A percentile compares a stretch with the other conserved stretches of the same genome.
These are phyloP conservation scores for Pseudopodoces humilis DNA, from an alignment of 2,113 vertebrate genomes.

Conservation along the genomic window DNA sequence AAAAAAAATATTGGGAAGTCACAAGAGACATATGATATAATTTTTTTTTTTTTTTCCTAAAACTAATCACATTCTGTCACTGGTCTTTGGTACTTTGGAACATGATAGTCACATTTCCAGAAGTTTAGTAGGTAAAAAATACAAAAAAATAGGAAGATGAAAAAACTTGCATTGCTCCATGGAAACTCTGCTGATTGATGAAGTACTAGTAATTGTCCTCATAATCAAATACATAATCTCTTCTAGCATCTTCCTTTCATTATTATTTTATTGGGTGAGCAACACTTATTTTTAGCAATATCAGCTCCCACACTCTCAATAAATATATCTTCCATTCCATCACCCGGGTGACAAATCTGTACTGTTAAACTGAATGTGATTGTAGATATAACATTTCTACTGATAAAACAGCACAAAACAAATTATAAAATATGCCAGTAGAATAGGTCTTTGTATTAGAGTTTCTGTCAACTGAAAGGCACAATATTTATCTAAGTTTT, in stretches of 20 bases:
- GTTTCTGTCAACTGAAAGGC: not conserved
- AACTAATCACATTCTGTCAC: not conserved
- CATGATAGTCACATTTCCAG: not conserved
- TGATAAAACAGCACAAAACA: not conserved
- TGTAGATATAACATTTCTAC: not conserved
- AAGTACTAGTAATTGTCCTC: not conserved
- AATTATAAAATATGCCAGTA: not conserved
- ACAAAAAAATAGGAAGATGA: not conserved
- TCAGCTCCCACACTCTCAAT: not conserved
- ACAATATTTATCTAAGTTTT: not conserved
- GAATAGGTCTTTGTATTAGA: not conserved
- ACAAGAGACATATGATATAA: not conserved
- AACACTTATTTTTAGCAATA: not conserved
- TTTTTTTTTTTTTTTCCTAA: not conserved
- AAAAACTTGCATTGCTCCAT: not conserved
- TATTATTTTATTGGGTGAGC: not conserved
- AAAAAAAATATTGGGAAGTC: not conserved
- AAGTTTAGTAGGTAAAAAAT: not conserved
- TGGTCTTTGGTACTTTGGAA: not conserved
- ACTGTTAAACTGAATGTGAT: not conserved
- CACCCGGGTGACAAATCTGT: not conserved
- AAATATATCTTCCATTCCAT: not conserved
- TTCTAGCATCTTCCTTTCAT: not conserved
- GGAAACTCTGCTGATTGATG: not conserved
- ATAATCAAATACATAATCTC: not conserved